Evolutionary conservation across 2,888 invertebrate genomes (phyloP), one percentile per base, ranked within the genome.

Genomic region (Coelinius sp.): DNA sequence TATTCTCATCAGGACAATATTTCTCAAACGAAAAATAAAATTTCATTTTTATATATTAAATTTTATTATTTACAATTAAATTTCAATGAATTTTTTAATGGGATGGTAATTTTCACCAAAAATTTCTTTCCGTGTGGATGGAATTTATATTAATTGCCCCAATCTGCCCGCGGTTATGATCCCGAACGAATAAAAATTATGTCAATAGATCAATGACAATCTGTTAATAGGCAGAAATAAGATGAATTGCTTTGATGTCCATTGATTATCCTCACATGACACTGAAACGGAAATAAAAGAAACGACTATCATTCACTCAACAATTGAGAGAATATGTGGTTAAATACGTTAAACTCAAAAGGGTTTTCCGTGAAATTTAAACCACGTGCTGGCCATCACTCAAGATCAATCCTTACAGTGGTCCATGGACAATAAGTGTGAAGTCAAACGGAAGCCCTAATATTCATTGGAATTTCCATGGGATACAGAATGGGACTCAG

Each of bases 331-430:
- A 59, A 59, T 35, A 31, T 49, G 14, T 8, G 27, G 22, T 17
- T 38, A 66, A 82, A 82, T 73, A 77, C 79, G 77, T 70, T 81
- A 68, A 52, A 73, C 44, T 31, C 41, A 25, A 69, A 69, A 52
- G 44, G 67, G 66, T 35, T 49, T 69, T 63, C 53, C 17, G 44
- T 20, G 75, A 79, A 75, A 76, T 77, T 75, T 75, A 73, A 35
- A 73, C 74, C 84, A 83, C 79, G 79, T 83, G 83, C 72, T 73
- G 77, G 71, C 78, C 83, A 82, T 80, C 79, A 76, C 67, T 75
- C 79, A 75, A 73, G 70, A 66, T 63, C 73, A 76, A 77, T 77
- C 73, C 73, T 63, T 75, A 76, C 76, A 76, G 75, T 77, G 73
- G 73, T 76, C 71, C 46, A 63, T 56, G 38, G 73, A 52, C 44